Evolutionary conservation across 2,797 vertebrate genomes (phyloP).

Genomic region (Oreochromis grahami): DNA sequence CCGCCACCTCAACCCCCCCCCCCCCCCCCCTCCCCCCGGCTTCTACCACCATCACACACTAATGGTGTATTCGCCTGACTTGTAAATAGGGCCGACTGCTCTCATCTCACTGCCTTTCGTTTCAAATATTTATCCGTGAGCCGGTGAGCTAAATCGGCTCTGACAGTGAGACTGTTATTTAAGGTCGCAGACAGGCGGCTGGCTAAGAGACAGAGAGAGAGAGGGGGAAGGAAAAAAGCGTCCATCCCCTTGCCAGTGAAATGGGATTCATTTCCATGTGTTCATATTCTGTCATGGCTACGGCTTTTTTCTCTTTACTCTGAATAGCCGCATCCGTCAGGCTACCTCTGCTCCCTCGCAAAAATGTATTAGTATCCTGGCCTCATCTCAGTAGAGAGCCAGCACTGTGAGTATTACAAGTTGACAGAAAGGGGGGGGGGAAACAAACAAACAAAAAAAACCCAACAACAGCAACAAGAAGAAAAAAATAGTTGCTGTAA

Average conservation of each 20-base stretch:
- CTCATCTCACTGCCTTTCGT: conserved; percentile 76
- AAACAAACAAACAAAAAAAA: not conserved
- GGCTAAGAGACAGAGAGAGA: conserved; percentile 21
- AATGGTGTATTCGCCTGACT: conserved; percentile 64
- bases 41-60: conserved; percentile 47
- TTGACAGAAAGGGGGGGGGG: conserved; percentile 16
- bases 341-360: conserved; percentile 37
- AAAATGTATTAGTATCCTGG: conserved; percentile 51
- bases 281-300: conserved; percentile 72
- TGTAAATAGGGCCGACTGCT: conserved; percentile 75
- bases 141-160: conserved; percentile 74
- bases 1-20: not conserved
- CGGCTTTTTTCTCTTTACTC: not conserved
- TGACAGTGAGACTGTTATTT: conserved; percentile 82
- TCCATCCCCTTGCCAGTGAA: conserved; percentile 59
- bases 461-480: not conserved
- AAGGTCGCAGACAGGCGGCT: conserved; percentile 76
- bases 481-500: conserved; percentile 18
- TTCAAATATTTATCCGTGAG: conserved; percentile 80
- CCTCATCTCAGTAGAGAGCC: conserved; percentile 42
- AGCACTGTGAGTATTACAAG: conserved; percentile 37
- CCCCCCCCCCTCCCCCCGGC: not conserved
- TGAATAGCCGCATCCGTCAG: conserved; percentile 62
- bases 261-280: conserved; percentile 80
- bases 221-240: not conserved